Base-by-base conservation (phyloP, 2,888 invertebrate genomes). In the Apomyelois bistriatella region DNA sequence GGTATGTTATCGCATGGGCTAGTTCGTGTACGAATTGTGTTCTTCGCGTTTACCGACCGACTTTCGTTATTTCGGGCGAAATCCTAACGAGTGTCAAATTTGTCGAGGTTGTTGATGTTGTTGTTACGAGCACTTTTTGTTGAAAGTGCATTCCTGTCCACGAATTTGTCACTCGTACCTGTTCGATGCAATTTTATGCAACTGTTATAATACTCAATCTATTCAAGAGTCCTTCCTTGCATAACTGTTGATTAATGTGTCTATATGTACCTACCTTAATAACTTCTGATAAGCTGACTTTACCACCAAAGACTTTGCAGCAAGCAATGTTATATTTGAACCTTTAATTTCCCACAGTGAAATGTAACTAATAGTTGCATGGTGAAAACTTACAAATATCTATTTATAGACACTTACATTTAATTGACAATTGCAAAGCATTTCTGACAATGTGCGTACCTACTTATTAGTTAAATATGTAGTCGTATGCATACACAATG, bases 11-110 rank as follows among this genome's bases (percentile, higher is more conserved):
- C 70, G 70, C 71, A 66, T 76, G 77, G 74, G 66, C 78, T 82
- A 80, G 76, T 73, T 76, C 68, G 81, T 86, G 84, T 87, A 84
- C 87, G 83, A 86, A 82, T 84, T 78, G 66, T 72, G 77, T 75
- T 75, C 69, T 72, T 69, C 71, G 74, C 74, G 66, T 70, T 61
- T 63, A 32, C 32, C 32, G 46, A 32, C 46, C 32, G 46, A 32
- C 32, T 32, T 46, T 35, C 30, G 32, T 46, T 35, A 32, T 32
- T n/a, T 46, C 46, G 46, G 32, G 13, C 30, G 32, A 46, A 46
- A 43, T 43, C 36, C 52, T 37, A 28, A 65, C 72, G 65, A 67
- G 68, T 65, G 74, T 62, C 70, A 56, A 68, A 66, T 67, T 66
- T 61, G 70, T 72, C 59, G 63, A 64, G 62, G 56, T 66, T 65